These are phyloP conservation scores for Azemiops feae DNA, from an alignment of 2,113 vertebrate genomes.

Conservation along the genomic window DNA sequence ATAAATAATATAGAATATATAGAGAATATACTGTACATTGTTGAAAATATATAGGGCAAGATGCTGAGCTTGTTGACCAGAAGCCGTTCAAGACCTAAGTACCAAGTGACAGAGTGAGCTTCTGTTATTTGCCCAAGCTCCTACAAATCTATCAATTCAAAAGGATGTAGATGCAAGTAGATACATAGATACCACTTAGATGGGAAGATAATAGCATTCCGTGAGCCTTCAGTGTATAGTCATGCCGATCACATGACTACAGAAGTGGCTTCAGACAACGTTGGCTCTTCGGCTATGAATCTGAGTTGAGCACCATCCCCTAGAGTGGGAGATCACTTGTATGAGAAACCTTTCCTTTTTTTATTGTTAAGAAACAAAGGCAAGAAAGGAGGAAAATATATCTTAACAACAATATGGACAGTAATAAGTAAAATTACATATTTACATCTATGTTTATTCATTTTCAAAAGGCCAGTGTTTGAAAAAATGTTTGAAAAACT, in stretches of 20 bases:
- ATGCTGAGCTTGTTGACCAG: not conserved
- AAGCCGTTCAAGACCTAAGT: not conserved
- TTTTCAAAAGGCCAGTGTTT: not conserved
- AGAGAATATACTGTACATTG: not conserved
- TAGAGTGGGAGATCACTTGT: not conserved
- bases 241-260: not conserved
- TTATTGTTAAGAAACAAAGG: not conserved
- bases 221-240: not conserved
- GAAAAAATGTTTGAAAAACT: not conserved
- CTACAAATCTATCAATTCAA: not conserved
- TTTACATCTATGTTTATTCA: not conserved
- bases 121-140: not conserved
- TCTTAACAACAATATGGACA: not conserved
- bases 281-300: not conserved
- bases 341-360: not conserved
- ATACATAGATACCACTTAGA: not conserved
- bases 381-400: not conserved
- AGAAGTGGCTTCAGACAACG: not conserved
- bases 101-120: not conserved
- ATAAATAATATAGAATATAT: not conserved
- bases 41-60: not conserved
- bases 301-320: not conserved
- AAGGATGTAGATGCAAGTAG: not conserved
- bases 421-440: not conserved
- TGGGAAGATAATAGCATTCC: not conserved